Evolutionary conservation across 2,797 vertebrate genomes (phyloP).

Genomic region (Phataginus tetradactyla): DNA sequence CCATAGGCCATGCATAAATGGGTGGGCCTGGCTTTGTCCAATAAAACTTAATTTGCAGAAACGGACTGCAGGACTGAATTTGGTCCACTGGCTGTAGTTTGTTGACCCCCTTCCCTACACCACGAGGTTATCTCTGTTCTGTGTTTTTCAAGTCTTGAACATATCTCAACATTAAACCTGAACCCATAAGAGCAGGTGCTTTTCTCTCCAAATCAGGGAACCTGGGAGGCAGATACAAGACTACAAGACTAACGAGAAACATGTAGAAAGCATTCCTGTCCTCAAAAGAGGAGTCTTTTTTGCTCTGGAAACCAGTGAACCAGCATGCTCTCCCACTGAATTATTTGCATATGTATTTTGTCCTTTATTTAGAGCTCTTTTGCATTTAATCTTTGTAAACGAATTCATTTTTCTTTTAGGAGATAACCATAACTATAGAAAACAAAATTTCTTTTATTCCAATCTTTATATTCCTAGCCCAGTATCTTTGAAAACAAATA

Average conservation of each 20-base stretch:
- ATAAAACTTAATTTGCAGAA: constrained; percentile 38
- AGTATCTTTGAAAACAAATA: constrained; percentile 51
- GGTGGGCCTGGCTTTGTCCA: background rate
- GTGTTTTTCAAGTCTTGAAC: constrained; percentile 2
- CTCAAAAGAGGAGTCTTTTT: constrained; percentile 17
- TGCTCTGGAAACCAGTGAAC: constrained; percentile 48
- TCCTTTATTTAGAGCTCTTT: constrained; percentile 41
- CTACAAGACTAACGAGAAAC: constrained; percentile 15
- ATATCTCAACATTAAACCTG: background rate
- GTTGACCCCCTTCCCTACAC: background rate
- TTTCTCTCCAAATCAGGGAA: constrained; percentile 40
- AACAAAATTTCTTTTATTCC: constrained; percentile 1
- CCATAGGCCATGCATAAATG: background rate
- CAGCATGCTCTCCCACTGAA: constrained; percentile 29
- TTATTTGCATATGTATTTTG: constrained; percentile 49
- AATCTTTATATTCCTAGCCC: constrained; percentile 17
- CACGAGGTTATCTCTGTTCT: background rate
- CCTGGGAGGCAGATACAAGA: background rate
- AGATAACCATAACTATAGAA: constrained; percentile 30
- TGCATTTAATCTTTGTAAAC: constrained; percentile 60
- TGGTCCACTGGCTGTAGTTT: background rate
- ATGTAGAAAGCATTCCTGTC: background rate
- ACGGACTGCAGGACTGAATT: background rate
- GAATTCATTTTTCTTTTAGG: constrained; percentile 55
- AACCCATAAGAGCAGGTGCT: background rate